Evolutionary conservation across 2,888 invertebrate genomes (phyloP).

Genomic region (Ceraclea dissimilis): DNA sequence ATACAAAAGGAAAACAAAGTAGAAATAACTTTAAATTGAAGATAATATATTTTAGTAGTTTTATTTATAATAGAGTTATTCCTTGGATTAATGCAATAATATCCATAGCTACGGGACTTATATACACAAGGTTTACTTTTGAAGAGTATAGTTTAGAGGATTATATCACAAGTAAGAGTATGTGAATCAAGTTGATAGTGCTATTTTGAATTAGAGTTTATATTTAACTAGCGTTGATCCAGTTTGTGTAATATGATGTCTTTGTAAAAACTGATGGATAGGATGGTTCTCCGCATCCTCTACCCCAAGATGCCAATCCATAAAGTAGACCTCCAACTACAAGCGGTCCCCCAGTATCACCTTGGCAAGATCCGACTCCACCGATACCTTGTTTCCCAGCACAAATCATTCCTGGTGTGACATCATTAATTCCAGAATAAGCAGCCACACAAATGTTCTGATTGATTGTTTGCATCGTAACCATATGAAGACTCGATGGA

Average conservation of each 20-base stretch:
- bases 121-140: too few species aligned
- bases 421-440: constrained; percentile 35
- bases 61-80: too few species aligned
- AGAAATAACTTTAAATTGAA: too few species aligned
- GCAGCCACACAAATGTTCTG: constrained; percentile 37
- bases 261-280: constrained; percentile 50
- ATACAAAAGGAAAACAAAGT: too few species aligned
- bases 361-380: constrained; percentile 44
- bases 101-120: too few species aligned
- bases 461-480: constrained; percentile 37
- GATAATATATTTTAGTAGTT: too few species aligned
- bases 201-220: too few species aligned
- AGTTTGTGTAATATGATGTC: constrained; percentile 36
- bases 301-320: constrained; percentile 53
- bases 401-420: constrained; percentile 42
- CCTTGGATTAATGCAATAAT: too few species aligned
- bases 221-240: constrained; percentile 32
- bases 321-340: constrained; percentile 40
- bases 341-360: constrained; percentile 52
- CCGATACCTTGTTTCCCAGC: constrained; percentile 35
- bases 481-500: constrained; percentile 33
- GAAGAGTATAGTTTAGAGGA: too few species aligned
- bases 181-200: too few species aligned
- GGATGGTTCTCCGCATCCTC: constrained; percentile 41
- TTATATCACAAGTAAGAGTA: too few species aligned